A percentile compares a stretch with the other conserved stretches of the same genome.
phyloP scores from a whole-genome alignment of 1,140 invertebrate species.

The Drosophila carrolli region DNA sequence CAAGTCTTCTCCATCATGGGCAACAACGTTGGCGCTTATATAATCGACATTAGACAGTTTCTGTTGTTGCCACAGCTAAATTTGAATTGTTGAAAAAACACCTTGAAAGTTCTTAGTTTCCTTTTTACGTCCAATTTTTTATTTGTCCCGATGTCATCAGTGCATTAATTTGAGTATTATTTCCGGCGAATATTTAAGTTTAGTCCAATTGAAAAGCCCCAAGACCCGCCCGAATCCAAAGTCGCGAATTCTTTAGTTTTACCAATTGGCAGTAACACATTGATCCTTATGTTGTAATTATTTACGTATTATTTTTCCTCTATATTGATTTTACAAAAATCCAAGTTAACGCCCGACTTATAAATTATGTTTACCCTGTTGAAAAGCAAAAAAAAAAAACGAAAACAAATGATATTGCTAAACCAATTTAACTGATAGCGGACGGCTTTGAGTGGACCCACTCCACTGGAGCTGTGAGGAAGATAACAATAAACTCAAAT shows the following conservation, averaged over 20 bases:
- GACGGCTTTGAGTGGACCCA: constrained; percentile 38
- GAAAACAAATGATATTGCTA: constrained; percentile 45
- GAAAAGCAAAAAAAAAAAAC: constrained; percentile 19
- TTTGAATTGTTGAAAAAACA: constrained; percentile 57
- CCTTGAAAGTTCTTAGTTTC: constrained; percentile 48
- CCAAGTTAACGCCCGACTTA: constrained; percentile 30
- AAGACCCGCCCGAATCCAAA: constrained; percentile 10
- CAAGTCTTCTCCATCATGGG: constrained; percentile 7
- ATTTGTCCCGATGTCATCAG: constrained; percentile 54
- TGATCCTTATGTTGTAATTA: constrained; percentile 51
- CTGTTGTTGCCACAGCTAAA: constrained; percentile 58
- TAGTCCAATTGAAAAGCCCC: constrained; percentile 60
- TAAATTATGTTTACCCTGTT: constrained; percentile 39
- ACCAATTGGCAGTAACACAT: constrained; percentile 58
- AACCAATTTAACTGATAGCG: constrained; percentile 61
- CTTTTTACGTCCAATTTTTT: constrained; percentile 38
- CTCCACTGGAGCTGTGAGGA: constrained; percentile 30
- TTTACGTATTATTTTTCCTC: constrained; percentile 61
- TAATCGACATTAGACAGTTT: constrained; percentile 55
- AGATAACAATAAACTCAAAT: constrained; percentile 52
- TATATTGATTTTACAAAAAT: constrained; percentile 34
- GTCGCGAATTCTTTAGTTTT: constrained; percentile 42
- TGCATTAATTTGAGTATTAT: constrained; percentile 74
- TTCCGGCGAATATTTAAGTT: constrained; percentile 79
- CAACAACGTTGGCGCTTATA: constrained; percentile 35